Evolutionary conservation across 2,888 invertebrate genomes (phyloP).

Genomic region (Yponomeuta cagnagella): DNA sequence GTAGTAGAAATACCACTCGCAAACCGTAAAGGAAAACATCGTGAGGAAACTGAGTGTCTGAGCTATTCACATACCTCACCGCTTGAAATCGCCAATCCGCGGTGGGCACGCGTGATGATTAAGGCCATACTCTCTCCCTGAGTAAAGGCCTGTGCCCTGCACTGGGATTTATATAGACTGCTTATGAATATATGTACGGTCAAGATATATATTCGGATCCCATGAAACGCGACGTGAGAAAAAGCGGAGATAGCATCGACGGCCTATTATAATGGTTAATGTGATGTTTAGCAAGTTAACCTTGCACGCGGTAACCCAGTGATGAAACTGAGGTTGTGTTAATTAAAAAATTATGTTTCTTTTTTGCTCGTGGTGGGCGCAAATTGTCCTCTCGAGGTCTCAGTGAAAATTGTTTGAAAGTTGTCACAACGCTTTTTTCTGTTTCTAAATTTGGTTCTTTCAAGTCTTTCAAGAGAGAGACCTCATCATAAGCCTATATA

Average conservation of each 20-base stretch:
- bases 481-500: too few relatives aligned
- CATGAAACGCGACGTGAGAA: slow-evolving; percentile 10
- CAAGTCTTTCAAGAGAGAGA: too few relatives aligned
- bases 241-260: slow-evolving; percentile 6
- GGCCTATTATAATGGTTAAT: not conserved
- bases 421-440: not conserved
- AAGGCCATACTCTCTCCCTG: too few relatives aligned
- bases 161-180: not conserved
- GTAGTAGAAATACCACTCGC: too few relatives aligned
- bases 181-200: not conserved
- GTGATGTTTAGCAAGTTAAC: slow-evolving; percentile 1
- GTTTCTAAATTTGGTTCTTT: too few relatives aligned
- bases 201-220: not conserved
- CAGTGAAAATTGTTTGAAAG: not conserved
- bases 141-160: too few relatives aligned
- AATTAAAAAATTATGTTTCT: not conserved
- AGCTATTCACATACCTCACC: too few relatives aligned
- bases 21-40: too few relatives aligned
- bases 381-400: not conserved
- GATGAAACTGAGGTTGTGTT: not conserved
- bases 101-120: too few relatives aligned
- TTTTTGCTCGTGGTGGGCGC: not conserved
- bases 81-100: too few relatives aligned
- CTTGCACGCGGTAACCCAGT: not conserved
- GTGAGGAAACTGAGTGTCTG: too few relatives aligned